Percentiles rank a stretch among this genome's conserved stretches.
Evolutionary conservation across 2,797 vertebrate species (phyloP).

Genomic region (Heliangelus exortis): DNA sequence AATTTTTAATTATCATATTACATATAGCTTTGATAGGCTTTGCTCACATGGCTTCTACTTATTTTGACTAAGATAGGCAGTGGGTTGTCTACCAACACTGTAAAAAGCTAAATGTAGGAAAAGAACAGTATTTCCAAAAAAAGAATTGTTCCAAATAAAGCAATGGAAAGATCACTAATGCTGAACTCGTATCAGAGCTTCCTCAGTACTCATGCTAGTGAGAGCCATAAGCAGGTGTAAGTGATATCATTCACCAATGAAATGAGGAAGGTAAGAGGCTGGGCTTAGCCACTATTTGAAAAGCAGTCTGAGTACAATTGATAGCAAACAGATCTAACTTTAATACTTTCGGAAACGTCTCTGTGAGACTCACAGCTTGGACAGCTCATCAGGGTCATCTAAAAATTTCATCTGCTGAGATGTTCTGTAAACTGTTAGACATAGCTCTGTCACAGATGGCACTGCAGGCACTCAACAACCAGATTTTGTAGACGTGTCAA

Average conservation of each 20-base stretch:
- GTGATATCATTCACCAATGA: neutral
- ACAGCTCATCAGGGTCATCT: constrained; percentile 13
- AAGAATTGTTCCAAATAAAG: neutral
- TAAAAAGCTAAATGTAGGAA: neutral
- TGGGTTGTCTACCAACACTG: neutral
- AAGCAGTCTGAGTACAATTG: neutral
- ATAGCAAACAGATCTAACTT: constrained; percentile 12
- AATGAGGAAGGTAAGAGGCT: neutral
- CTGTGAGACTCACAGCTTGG: neutral
- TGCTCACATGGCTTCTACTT: neutral
- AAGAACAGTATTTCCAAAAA: neutral
- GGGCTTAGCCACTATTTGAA: neutral
- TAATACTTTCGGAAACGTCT: neutral
- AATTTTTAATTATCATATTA: neutral
- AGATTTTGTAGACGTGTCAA: constrained; percentile 14
- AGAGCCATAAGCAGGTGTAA: neutral
- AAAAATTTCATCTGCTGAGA: constrained; percentile 33
- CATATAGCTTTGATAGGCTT: neutral
- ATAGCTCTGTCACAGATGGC: neutral
- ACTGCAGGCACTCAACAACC: neutral
- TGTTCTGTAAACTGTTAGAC: neutral
- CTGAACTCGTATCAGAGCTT: neutral
- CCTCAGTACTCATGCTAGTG: neutral
- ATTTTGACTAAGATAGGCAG: neutral
- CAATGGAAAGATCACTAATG: neutral